Evolutionary conservation across 2,797 vertebrate species (phyloP).

Genomic region (Mycteria americana): DNA sequence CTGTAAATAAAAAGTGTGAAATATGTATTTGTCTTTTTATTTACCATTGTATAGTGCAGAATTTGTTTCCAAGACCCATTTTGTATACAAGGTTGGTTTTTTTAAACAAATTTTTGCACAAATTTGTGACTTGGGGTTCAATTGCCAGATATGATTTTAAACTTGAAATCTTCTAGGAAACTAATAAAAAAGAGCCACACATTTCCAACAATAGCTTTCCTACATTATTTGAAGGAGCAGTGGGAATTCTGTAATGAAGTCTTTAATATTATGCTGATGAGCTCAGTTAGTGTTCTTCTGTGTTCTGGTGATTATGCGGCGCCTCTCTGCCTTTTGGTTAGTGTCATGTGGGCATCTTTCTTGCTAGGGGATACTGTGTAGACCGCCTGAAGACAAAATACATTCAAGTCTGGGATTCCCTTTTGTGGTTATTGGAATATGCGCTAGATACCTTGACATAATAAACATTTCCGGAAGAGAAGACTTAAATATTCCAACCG

Average conservation of each 20-base stretch:
- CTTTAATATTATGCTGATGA: constrained; percentile 24
- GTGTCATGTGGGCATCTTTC: constrained; percentile 12
- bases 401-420: not conserved
- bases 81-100: constrained; percentile 68
- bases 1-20: constrained; percentile 99
- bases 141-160: constrained; percentile 42
- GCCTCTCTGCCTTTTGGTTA: constrained; percentile 2
- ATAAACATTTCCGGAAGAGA: constrained; percentile 44
- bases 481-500: constrained; percentile 39
- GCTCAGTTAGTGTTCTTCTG: constrained; percentile 49
- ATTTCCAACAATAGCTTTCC: constrained; percentile 73
- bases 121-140: constrained; percentile 72
- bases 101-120: constrained; percentile 67
- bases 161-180: constrained; percentile 71
- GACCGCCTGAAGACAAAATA: constrained; percentile 5
- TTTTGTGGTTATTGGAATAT: not conserved
- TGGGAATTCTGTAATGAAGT: constrained; percentile 44
- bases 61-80: constrained; percentile 74
- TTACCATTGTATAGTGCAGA: constrained; percentile 92
- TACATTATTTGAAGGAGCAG: constrained; percentile 65
- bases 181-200: constrained; percentile 73
- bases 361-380: not conserved
- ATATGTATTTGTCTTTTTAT: constrained; percentile 99
- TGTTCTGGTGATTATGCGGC: constrained; percentile 53
- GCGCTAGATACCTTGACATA: not conserved